These are phyloP conservation scores for Drosophila austrosaltans DNA, from an alignment of 2,888 invertebrate genomes.

Conservation along the genomic window DNA sequence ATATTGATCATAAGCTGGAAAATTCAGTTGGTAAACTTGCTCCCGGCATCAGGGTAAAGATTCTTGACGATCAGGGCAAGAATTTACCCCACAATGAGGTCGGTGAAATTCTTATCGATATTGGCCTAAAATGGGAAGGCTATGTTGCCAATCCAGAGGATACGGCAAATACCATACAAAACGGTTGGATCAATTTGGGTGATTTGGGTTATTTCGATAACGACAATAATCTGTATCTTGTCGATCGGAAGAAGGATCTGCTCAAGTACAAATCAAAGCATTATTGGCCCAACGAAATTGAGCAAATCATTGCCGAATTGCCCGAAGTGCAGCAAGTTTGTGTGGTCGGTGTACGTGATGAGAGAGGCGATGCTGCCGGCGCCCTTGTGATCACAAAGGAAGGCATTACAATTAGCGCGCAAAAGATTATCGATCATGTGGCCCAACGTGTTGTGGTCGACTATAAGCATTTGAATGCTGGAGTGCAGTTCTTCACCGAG, in stretches of 20 bases:
- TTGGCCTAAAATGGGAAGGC: conserved; percentile 64
- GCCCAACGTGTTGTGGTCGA: conserved; percentile 51
- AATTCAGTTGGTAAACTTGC: conserved; percentile 66
- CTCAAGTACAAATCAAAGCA: conserved; percentile 72
- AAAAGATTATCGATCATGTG: conserved; percentile 56
- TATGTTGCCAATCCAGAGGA: conserved; percentile 69
- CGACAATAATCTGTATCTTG: conserved; percentile 68
- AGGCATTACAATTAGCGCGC: conserved; percentile 48
- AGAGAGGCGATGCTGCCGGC: conserved; percentile 69
- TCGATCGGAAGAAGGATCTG: conserved; percentile 80
- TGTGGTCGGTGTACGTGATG: conserved; percentile 73
- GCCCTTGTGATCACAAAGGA: conserved; percentile 65
- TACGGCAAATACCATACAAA: conserved; percentile 47
- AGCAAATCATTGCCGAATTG: conserved; percentile 67
- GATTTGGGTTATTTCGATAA: conserved; percentile 81
- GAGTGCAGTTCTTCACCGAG: conserved; percentile 67
- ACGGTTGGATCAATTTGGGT: conserved; percentile 80
- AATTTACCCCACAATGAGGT: conserved; percentile 57
- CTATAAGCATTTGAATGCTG: conserved; percentile 74
- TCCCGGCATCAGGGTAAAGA: conserved; percentile 55
- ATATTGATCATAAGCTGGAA: conserved; percentile 38
- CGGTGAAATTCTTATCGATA: conserved; percentile 72
- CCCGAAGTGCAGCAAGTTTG: conserved; percentile 73
- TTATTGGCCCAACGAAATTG: conserved; percentile 75
- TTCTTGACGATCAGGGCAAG: conserved; percentile 68